Percentiles rank a stretch among this genome's conserved stretches.
phyloP scores from a whole-genome alignment of 2,888 invertebrate genomes.

The Cephus runcator region DNA sequence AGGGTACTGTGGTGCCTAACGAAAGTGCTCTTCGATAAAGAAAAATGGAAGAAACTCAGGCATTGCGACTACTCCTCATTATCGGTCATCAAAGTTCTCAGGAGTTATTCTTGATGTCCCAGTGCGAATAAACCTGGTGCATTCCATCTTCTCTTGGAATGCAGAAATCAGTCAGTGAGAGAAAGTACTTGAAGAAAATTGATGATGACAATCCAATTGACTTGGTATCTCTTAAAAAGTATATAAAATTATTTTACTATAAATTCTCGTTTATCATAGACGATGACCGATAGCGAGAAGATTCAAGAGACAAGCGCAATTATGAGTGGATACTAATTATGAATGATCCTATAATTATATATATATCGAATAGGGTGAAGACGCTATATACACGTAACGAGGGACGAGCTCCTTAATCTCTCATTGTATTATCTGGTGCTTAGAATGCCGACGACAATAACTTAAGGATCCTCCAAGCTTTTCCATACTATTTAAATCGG shows the following conservation, averaged over 20 bases:
- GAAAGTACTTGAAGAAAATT: constrained; percentile 16
- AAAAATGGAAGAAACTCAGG: constrained; percentile 4
- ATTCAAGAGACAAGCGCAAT: not conserved
- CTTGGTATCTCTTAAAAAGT: constrained; percentile 20
- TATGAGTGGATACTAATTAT: not conserved
- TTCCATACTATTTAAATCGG: not conserved
- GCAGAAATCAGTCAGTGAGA: constrained; percentile 15
- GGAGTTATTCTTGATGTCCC: not conserved
- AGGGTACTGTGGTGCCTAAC: constrained; percentile 34
- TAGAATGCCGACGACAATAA: not conserved
- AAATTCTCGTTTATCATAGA: constrained; percentile 32
- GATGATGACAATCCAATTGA: not conserved
- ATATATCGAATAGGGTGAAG: not conserved
- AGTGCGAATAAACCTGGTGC: not conserved
- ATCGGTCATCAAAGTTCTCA: not conserved
- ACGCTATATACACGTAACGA: not conserved
- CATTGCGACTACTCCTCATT: not conserved
- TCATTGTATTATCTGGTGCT: not conserved
- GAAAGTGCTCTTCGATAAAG: constrained; percentile 13
- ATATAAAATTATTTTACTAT: constrained; percentile 35
- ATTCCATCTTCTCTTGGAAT: not conserved
- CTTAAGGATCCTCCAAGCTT: not conserved
- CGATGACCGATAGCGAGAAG: not conserved
- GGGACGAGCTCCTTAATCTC: not conserved
- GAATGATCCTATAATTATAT: not conserved